phyloP scores from a whole-genome alignment of 2,888 invertebrate species.

The Lumbricus terrestris region DNA sequence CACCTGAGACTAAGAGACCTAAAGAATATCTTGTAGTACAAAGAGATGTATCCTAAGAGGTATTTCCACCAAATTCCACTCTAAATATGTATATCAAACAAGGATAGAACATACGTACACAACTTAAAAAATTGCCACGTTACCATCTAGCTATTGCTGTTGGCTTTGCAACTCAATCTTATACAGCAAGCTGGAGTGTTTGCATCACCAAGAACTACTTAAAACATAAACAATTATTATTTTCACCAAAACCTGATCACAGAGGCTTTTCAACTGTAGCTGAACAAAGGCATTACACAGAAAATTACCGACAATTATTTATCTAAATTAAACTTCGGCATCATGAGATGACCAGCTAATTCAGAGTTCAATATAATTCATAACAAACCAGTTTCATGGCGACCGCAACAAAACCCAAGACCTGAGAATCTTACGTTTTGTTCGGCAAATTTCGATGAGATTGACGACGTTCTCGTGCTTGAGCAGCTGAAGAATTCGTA shows the following conservation, averaged over 20 bases:
- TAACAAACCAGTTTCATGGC: background rate
- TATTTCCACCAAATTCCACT: background rate
- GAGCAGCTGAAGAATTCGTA: conserved; percentile 86
- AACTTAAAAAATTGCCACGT: background rate
- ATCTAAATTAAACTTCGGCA: too few relatives aligned
- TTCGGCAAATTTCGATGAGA: conserved; percentile 92
- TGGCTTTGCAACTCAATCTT: background rate
- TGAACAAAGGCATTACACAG: background rate
- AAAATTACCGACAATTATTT: background rate
- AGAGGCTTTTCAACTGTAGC: background rate
- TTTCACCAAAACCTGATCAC: background rate
- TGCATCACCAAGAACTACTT: background rate
- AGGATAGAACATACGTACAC: background rate
- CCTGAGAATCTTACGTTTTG: conserved; percentile 69
- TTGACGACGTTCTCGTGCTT: conserved; percentile 97
- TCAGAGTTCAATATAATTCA: background rate
- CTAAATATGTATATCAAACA: background rate
- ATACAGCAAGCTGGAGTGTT: background rate
- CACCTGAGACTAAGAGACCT: too few relatives aligned
- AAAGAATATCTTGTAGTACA: too few relatives aligned
- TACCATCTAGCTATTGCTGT: too few relatives aligned
- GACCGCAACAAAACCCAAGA: background rate
- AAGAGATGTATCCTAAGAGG: too few relatives aligned
- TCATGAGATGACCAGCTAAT: background rate
- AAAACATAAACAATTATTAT: background rate